A percentile compares a stretch with the other conserved stretches of the same genome.
These are phyloP conservation scores for Knipowitschia caucasica DNA, from an alignment of 2,797 vertebrate genomes.

Conservation along the genomic window DNA sequence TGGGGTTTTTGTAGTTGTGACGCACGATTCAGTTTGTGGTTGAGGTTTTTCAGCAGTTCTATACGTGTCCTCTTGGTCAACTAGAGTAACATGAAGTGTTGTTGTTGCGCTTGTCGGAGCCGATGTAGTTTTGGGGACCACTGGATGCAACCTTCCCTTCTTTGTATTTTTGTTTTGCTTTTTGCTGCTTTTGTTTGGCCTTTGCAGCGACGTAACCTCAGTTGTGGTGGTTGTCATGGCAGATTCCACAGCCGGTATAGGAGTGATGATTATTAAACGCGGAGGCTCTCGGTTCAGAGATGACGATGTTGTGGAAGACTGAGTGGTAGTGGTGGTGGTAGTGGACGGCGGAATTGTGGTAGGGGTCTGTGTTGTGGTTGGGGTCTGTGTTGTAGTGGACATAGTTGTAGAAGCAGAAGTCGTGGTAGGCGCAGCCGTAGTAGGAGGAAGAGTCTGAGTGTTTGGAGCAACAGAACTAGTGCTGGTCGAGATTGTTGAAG, in stretches of 20 bases:
- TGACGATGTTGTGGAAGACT: constrained; percentile 12
- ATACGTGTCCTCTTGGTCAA: constrained; percentile 6
- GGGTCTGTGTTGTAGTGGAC: constrained; percentile 14
- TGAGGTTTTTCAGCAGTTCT: constrained; percentile 26
- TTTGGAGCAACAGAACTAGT: constrained; percentile 5
- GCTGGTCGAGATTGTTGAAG: constrained; percentile 23
- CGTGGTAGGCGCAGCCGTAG: not conserved
- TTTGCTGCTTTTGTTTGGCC: constrained; percentile 42
- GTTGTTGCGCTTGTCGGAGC: constrained; percentile 13
- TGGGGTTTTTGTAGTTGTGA: not conserved
- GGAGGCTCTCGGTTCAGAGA: constrained; percentile 23
- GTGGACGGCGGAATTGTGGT: not conserved
- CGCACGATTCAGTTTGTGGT: not conserved
- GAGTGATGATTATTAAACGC: constrained; percentile 24
- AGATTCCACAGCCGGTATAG: not conserved
- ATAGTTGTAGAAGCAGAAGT: constrained; percentile 1
- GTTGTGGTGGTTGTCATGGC: constrained; percentile 15
- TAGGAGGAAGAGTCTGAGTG: constrained; percentile 6
- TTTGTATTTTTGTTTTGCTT: constrained; percentile 60
- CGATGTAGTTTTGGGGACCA: constrained; percentile 2
- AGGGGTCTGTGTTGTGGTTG: not conserved
- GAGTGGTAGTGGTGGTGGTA: no score
- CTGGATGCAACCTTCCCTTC: constrained; percentile 52
- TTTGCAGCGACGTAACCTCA: not conserved
- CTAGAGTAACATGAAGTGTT: constrained; percentile 18